Evolutionary conservation across 2,888 invertebrate genomes (phyloP).

Genomic region (Protula sp.): DNA sequence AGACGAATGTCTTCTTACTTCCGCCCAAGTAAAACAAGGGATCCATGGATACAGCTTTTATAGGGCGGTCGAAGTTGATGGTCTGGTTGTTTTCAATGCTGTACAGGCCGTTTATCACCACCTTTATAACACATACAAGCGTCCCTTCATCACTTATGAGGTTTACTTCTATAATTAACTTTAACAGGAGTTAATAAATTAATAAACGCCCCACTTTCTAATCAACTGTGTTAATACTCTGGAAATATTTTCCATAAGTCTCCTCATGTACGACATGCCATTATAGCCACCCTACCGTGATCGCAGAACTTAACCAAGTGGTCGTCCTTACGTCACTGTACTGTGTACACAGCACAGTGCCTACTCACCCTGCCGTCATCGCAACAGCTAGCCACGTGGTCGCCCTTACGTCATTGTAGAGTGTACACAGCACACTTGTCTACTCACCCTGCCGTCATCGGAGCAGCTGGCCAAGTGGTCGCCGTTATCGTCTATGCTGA

Average conservation of each 20-base stretch:
- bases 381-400: constrained; percentile 70
- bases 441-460: constrained; percentile 55
- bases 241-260: no score
- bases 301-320: no score
- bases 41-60: constrained; percentile 81
- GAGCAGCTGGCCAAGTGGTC: constrained; percentile 74
- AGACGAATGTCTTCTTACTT: constrained; percentile 76
- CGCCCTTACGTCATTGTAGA: no score
- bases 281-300: no score
- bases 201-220: no score
- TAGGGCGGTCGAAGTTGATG: constrained; percentile 71
- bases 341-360: no score
- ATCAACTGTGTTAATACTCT: no score
- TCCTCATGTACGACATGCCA: no score
- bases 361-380: constrained; percentile 55
- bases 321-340: no score
- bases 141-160: not conserved
- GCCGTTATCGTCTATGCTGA: constrained; percentile 89
- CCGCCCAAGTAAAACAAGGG: constrained; percentile 71
- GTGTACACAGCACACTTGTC: no score
- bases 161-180: not conserved
- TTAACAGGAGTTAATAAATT: no score
- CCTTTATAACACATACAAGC: constrained; percentile 31
- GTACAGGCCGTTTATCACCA: constrained; percentile 82
- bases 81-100: constrained; percentile 75